These are phyloP conservation scores for Apostichopus californicus DNA, from an alignment of 35 echinoderm and acorn worm species.

Conservation along the genomic window DNA sequence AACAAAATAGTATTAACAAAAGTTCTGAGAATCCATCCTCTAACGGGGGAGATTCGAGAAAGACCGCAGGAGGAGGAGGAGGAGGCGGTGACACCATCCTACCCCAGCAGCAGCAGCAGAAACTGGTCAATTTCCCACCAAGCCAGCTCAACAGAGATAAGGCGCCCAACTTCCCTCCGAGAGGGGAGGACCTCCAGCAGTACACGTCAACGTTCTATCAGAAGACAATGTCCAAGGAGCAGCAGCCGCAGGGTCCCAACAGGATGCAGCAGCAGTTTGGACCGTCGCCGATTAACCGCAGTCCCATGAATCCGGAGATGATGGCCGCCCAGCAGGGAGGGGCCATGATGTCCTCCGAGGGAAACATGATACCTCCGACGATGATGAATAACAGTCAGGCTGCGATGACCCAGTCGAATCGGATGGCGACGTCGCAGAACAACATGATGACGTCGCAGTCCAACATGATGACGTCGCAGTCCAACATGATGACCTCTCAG, in stretches of 20 bases:
- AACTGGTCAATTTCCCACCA: constrained; percentile 91
- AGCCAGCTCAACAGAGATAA: constrained; percentile 98
- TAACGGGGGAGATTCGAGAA: constrained; percentile 36
- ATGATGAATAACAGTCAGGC: constrained; percentile 51
- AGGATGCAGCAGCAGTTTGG: constrained; percentile 74
- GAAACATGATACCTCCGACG: constrained; percentile 48
- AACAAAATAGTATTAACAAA: constrained; percentile 47
- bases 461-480: constrained; percentile 75
- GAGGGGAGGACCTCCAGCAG: constrained; percentile 96
- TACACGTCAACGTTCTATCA: constrained; percentile 98
- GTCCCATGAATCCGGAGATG: constrained; percentile 80
- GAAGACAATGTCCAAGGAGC: constrained; percentile 76
- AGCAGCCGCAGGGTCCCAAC: constrained; percentile 42
- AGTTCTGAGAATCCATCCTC: constrained; percentile 53
- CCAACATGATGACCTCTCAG: constrained; percentile 74
- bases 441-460: constrained; percentile 65
- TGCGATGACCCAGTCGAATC: constrained; percentile 43
- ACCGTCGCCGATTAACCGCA: constrained; percentile 58
- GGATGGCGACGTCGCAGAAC: constrained; percentile 31
- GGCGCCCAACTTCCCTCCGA: constrained; percentile 96
- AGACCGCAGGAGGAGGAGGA: constrained; percentile 4
- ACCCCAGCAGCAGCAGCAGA: constrained; percentile 59
- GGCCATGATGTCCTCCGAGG: constrained; percentile 56
- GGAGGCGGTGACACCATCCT: not conserved
- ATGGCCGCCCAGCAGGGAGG: constrained; percentile 26